Conservation (phyloP, 1,140 invertebrate genomes). For the Nomia melanderi region DNA sequence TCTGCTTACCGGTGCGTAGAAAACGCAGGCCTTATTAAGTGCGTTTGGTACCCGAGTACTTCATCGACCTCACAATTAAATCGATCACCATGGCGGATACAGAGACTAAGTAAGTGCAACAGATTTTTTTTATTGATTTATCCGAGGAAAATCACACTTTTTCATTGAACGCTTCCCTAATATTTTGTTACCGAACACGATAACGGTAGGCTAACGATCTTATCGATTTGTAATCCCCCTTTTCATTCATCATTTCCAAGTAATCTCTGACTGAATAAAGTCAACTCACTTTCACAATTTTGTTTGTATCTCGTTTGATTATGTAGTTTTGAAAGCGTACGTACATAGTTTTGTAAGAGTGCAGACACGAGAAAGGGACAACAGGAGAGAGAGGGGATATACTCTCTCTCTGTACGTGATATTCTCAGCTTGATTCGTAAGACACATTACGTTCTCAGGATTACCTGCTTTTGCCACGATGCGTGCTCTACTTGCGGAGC, state of each 20-base stretch:
- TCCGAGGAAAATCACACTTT: constrained; percentile 45
- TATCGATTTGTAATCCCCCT: background rate
- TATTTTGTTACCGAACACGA: constrained; percentile 21
- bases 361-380: constrained; percentile 38
- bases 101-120: constrained; percentile 75
- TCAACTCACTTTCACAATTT: background rate
- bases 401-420: constrained; percentile 47
- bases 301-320: constrained; percentile 16
- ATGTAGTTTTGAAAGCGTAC: constrained; percentile 39
- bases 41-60: constrained; percentile 38
- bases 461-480: constrained; percentile 59
- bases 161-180: constrained; percentile 18
- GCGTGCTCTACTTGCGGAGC: constrained; percentile 59
- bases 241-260: background rate
- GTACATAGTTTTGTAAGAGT: constrained; percentile 29
- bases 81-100: constrained; percentile 76
- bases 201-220: background rate
- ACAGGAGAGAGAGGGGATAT: constrained; percentile 34
- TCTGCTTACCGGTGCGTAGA: constrained; percentile 66
- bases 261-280: too few relatives aligned
- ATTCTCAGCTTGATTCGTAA: constrained; percentile 61
- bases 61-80: constrained; percentile 46
- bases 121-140: constrained; percentile 43
- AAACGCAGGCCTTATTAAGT: constrained; percentile 42
- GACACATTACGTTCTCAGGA: constrained; percentile 60